Percentiles rank a stretch among this genome's conserved stretches.
phyloP scores from a whole-genome alignment of 2,888 invertebrate species.

The Eulithis testata region DNA sequence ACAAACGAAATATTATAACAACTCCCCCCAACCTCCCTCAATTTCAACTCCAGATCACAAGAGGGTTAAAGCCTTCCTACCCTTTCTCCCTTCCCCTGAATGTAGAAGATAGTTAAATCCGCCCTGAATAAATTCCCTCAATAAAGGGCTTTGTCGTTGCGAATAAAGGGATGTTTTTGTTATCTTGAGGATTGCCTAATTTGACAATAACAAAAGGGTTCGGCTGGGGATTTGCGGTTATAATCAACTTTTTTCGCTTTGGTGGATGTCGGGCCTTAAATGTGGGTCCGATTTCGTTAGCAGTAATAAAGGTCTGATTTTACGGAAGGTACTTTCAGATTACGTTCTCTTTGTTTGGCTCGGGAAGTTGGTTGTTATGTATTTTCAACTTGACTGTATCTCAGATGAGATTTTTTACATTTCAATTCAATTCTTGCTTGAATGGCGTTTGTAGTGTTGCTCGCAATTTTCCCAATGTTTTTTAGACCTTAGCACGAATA shows the following conservation, averaged over 20 bases:
- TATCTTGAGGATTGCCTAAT: slow-evolving; percentile 85
- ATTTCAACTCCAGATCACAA: slow-evolving; percentile 52
- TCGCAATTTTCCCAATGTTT: too few species aligned
- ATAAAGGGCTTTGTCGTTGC: slow-evolving; percentile 80
- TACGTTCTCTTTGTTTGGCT: slow-evolving; percentile 30
- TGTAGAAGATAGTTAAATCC: slow-evolving; percentile 79
- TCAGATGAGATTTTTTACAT: background rate
- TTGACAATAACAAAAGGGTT: slow-evolving; percentile 84
- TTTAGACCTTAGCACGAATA: too few species aligned
- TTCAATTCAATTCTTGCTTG: too few species aligned
- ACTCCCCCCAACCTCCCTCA: slow-evolving; percentile 43
- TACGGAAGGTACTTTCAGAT: slow-evolving; percentile 25
- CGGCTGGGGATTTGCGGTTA: slow-evolving; percentile 77
- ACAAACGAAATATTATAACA: slow-evolving; percentile 20
- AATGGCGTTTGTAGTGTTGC: too few species aligned
- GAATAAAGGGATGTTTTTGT: slow-evolving; percentile 81
- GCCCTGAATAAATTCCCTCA: slow-evolving; percentile 80
- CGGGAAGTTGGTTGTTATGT: slow-evolving; percentile 2
- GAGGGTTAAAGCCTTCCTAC: slow-evolving; percentile 38
- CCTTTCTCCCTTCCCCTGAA: slow-evolving; percentile 54
- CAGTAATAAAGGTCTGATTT: slow-evolving; percentile 34
- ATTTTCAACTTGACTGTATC: background rate
- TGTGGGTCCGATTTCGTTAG: slow-evolving; percentile 30
- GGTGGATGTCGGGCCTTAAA: slow-evolving; percentile 19
- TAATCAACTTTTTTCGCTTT: slow-evolving; percentile 73